Evolutionary conservation across 53 echinoderm and acorn worm genomes (phyloP), one percentile per base, ranked within the genome.

Genomic region (Apostichopus leukothele): DNA sequence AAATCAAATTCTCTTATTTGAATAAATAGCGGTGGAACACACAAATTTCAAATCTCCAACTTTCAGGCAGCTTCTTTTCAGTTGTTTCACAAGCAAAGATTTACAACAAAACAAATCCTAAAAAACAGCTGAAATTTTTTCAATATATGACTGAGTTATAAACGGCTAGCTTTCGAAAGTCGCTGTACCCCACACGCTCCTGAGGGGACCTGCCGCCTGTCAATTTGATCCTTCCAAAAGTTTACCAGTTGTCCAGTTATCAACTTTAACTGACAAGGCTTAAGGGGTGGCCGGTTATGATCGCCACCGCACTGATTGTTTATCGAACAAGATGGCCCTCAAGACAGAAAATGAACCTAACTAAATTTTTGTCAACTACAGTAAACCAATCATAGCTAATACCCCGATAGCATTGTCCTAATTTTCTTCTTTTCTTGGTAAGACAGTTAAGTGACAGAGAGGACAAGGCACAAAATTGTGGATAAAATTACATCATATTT

Each of bases 181-280:
- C 11, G 16, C 9, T 63, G 63, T 63, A 63, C 63, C 63, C 16
- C 63, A 13, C 16, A 63, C 63, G 63, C 16, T 63, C 63, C 63
- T 63, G 63, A 63, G 63, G 63, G 63, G 63, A 63, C 11, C 63
- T 63, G 11, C 12, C 16, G 63, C 11, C 63, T 63, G 63, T 63
- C 63, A 63, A 63, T 63, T 63, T 63, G 16, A 11, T 6, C 63
- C 16, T 63, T 63, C 63, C 3, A 63, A 16, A 7, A 63, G 16
- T 11, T 63, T 63, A 63, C 12, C 63, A 63, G 63, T 63, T 63
- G 63, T 63, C 63, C 63, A 13, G 63, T 63, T 63, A 63, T 63
- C 63, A 63, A 63, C 63, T 63, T 63, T 63, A 63, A 63, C 63
- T 63, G 63, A 63, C 63, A 63, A 63, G 63, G 63, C 63, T 63